These are phyloP conservation scores for Nyctibius bracteatus DNA, from an alignment of 2,113 vertebrate species.

Conservation along the genomic window DNA sequence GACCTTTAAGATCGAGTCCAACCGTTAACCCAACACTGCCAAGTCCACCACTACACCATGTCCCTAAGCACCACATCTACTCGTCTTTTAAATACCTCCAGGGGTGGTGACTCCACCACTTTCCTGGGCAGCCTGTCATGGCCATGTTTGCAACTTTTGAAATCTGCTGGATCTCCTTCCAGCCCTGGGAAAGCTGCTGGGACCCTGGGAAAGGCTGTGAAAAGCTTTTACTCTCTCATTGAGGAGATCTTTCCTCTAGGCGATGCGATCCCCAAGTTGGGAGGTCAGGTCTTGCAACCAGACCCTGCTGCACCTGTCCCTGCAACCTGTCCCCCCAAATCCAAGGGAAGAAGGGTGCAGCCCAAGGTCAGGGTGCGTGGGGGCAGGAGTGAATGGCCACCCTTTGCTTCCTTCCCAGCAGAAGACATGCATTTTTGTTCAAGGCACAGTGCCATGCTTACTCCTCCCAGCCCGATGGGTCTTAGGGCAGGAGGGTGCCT, in stretches of 20 bases:
- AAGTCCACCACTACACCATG: too few species aligned
- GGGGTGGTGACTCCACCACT: too few species aligned
- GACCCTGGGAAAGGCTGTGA: not conserved
- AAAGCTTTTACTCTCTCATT: not conserved
- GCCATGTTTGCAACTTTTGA: accelerated
- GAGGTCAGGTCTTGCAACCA: not conserved
- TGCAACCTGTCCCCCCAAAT: too few species aligned
- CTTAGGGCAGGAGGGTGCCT: not conserved
- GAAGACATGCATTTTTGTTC: accelerated
- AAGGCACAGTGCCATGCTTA: not conserved
- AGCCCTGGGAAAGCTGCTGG: not conserved
- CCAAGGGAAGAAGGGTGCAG: accelerated
- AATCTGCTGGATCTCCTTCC: not conserved
- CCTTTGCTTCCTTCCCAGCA: not conserved
- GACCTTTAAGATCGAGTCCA: too few species aligned
- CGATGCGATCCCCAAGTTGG: accelerated
- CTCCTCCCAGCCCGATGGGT: not conserved
- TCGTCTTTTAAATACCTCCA: too few species aligned
- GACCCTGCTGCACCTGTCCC: accelerated
- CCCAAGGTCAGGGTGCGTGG: accelerated
- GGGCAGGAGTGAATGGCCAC: too few species aligned
- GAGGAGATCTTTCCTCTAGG: not conserved
- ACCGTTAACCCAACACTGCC: too few species aligned
- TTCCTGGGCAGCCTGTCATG: too few species aligned
- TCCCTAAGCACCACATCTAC: too few species aligned